Conservation (phyloP, 2,797 vertebrate species). For the Oryzias sinensis region DNA sequence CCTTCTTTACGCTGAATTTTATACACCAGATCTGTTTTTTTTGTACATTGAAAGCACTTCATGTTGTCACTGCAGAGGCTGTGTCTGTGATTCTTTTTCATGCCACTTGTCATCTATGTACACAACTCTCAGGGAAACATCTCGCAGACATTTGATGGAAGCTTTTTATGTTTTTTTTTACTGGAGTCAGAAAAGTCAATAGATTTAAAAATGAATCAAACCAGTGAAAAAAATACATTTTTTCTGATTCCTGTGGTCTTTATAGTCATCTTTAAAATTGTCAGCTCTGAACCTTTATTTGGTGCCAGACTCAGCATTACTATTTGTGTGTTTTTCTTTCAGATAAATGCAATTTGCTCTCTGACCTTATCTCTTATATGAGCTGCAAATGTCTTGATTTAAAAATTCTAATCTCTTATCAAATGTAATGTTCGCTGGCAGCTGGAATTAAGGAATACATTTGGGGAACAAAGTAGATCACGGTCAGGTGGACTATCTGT, state of each 20-base stretch:
- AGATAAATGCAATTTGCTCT: too few species aligned
- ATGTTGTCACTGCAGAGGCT: conserved; percentile 26
- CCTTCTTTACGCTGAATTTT: conserved; percentile 29
- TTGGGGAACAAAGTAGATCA: too few species aligned
- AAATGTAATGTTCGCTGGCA: too few species aligned
- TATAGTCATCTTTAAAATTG: not conserved
- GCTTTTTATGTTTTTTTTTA: not conserved
- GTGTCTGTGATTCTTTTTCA: conserved; percentile 39
- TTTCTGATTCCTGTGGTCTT: conserved; percentile 20
- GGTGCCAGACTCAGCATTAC: conserved; percentile 20
- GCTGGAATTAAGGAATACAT: too few species aligned
- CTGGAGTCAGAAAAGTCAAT: too few species aligned
- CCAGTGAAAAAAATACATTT: not conserved
- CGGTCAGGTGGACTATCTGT: too few species aligned
- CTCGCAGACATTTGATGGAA: conserved; percentile 16
- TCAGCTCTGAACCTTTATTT: not conserved
- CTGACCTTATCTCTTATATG: too few species aligned
- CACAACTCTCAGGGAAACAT: conserved; percentile 73
- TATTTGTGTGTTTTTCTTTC: too few species aligned
- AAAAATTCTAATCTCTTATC: too few species aligned
- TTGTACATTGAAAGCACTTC: conserved; percentile 45
- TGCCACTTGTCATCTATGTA: conserved; percentile 47
- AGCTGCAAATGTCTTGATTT: too few species aligned
- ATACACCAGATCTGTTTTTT: conserved; percentile 19
- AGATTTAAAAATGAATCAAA: conserved; percentile 1